A percentile compares a stretch with the other conserved stretches of the same genome.
Conservation (phyloP, 1,140 invertebrate species). For the Alviniconcha marisindica region DNA sequence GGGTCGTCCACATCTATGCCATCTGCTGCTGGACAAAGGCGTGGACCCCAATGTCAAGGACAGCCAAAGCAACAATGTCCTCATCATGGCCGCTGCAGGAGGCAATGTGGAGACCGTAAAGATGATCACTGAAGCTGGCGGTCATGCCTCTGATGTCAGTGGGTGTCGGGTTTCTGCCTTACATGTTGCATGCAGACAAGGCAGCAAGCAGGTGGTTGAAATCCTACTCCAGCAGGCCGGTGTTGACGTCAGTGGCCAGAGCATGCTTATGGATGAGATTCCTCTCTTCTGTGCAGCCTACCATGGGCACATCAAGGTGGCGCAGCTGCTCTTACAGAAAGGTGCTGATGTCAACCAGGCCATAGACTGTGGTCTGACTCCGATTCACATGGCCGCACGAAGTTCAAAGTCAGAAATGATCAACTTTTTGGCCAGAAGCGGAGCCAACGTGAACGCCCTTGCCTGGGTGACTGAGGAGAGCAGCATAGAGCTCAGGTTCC, state of each 20-base stretch:
- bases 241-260: neutral
- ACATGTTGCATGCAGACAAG: neutral
- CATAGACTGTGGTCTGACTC: neutral
- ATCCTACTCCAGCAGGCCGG: neutral
- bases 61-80: neutral
- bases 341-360: neutral
- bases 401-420: neutral
- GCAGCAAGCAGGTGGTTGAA: neutral
- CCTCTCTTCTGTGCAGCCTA: neutral
- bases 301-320: neutral
- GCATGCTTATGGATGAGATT: neutral
- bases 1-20: neutral
- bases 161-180: neutral
- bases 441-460: neutral
- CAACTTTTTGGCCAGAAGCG: neutral
- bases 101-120: neutral
- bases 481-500: neutral
- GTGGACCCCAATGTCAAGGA: slow-evolving; percentile 25
- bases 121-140: neutral
- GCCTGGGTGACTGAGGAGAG: neutral
- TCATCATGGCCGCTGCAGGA: neutral
- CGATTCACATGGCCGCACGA: neutral
- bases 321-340: neutral
- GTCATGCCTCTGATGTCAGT: neutral
- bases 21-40: neutral